These are phyloP conservation scores for Orthonyx spaldingii DNA, from an alignment of 2,113 vertebrate species.

Conservation along the genomic window DNA sequence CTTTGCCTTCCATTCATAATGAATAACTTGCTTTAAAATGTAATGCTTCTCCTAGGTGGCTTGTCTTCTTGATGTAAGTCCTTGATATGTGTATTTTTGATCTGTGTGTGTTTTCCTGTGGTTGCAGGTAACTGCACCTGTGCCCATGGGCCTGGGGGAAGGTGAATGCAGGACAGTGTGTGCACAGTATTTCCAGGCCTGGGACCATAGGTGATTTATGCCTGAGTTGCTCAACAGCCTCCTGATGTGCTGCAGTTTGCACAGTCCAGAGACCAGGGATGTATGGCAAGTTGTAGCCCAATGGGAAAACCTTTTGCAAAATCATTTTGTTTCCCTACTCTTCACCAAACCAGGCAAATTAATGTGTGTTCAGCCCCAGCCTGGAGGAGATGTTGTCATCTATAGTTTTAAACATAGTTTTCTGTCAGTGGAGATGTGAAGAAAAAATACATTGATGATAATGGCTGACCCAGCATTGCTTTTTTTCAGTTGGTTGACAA, in stretches of 20 bases:
- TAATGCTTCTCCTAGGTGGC: not conserved
- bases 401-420: not conserved
- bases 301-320: not conserved
- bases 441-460: not conserved
- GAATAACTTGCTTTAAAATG: not conserved
- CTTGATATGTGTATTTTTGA: not conserved
- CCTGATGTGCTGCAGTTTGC: not conserved
- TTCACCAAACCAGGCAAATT: not conserved
- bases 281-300: rapidly evolving
- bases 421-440: not conserved
- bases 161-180: not conserved
- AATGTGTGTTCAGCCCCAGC: not conserved
- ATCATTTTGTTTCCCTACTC: not conserved
- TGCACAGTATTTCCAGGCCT: not conserved
- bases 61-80: not conserved
- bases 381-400: not conserved
- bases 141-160: not conserved
- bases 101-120: not conserved
- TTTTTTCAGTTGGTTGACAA: rapidly evolving
- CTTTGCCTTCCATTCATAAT: constrained; percentile 37
- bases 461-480: not conserved
- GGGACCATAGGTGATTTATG: not conserved
- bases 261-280: not conserved
- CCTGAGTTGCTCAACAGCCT: not conserved
- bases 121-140: not conserved